Evolutionary conservation across 2,888 invertebrate genomes (phyloP).

Genomic region (Lordiphosa fenestrarum): DNA sequence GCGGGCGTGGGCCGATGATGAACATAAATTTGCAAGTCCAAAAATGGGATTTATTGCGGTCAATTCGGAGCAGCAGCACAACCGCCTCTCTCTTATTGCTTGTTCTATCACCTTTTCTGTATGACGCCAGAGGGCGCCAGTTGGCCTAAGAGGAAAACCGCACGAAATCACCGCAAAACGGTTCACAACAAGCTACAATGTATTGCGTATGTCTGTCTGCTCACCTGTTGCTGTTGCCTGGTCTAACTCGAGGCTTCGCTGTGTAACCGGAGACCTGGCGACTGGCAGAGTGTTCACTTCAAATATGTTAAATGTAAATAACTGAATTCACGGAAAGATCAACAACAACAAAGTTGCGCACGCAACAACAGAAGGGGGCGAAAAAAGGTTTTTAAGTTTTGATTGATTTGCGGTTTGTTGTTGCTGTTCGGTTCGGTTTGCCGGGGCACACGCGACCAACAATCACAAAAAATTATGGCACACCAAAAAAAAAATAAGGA

Average conservation of each 20-base stretch:
- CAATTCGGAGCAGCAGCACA: conserved; percentile 19
- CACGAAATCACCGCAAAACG: conserved; percentile 39
- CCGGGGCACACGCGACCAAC: not conserved
- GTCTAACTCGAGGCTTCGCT: conserved; percentile 6
- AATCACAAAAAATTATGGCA: not conserved
- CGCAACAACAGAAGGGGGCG: not conserved
- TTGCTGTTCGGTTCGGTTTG: not conserved
- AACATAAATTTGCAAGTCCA: conserved; percentile 32
- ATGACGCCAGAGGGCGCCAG: conserved; percentile 60
- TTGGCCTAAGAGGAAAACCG: conserved; percentile 37
- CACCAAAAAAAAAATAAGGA: conserved; percentile 8
- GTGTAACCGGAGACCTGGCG: conserved; percentile 3
- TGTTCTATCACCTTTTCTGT: conserved; percentile 3
- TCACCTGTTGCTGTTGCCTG: conserved; percentile 12
- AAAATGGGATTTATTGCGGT: conserved; percentile 22
- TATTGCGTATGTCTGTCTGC: conserved; percentile 6
- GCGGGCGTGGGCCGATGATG: conserved; percentile 46
- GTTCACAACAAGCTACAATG: conserved; percentile 15
- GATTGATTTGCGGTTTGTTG: conserved; percentile 71
- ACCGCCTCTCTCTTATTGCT: conserved; percentile 4
- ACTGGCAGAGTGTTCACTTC: conserved; percentile 9
- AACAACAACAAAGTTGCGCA: not conserved
- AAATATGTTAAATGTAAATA: conserved; percentile 36
- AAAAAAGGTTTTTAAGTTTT: conserved; percentile 25
- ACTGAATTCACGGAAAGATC: conserved; percentile 47